Percentiles rank a stretch among this genome's conserved stretches.
phyloP scores from a whole-genome alignment of 2,888 invertebrate species.

The Tetheella fluctuosa region DNA sequence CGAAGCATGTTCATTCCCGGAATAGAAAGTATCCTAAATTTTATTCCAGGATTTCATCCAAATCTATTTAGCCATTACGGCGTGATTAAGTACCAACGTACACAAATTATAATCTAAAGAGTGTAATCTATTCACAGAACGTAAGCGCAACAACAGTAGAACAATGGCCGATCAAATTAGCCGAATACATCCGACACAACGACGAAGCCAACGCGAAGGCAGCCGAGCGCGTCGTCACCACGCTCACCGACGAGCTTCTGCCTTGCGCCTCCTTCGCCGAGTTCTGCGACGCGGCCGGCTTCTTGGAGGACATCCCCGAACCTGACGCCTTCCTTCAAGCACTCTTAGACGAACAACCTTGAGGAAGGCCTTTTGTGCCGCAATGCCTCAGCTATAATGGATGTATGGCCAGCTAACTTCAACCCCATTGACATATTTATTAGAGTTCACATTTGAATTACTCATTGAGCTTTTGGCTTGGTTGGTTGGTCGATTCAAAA shows the following conservation, averaged over 20 bases:
- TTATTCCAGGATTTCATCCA: too few relatives aligned
- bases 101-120: too few relatives aligned
- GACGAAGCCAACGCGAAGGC: constrained; percentile 95
- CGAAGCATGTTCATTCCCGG: too few relatives aligned
- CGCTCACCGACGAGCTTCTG: constrained; percentile 94
- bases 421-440: constrained; percentile 13
- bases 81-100: too few relatives aligned
- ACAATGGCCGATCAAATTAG: constrained; percentile 95
- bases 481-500: neutral
- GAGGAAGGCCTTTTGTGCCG: constrained; percentile 55
- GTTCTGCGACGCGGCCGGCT: constrained; percentile 96
- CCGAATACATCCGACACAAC: constrained; percentile 96
- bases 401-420: constrained; percentile 57
- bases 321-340: constrained; percentile 81
- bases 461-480: neutral
- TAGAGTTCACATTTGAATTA: neutral
- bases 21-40: too few relatives aligned
- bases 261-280: constrained; percentile 95
- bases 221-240: constrained; percentile 91
- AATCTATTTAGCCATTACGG: too few relatives aligned
- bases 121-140: constrained; percentile 75
- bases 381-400: constrained; percentile 61
- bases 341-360: constrained; percentile 66
- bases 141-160: constrained; percentile 88
- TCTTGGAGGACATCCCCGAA: constrained; percentile 87